These are phyloP conservation scores for Sula dactylatra DNA, from an alignment of 2,113 vertebrate species.

Conservation along the genomic window DNA sequence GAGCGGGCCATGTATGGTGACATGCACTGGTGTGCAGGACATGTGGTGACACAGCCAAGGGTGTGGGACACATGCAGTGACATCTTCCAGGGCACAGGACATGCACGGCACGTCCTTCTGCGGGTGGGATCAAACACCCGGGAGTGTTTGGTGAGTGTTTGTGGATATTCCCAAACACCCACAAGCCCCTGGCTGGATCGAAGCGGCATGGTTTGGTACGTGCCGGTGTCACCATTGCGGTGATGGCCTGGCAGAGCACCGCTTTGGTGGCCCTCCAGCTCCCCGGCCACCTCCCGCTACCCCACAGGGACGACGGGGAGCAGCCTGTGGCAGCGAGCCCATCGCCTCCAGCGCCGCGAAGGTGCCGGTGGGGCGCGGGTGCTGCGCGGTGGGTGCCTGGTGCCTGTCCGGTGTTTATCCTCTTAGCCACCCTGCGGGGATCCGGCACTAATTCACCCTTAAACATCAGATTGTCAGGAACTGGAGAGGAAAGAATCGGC, in stretches of 20 bases:
- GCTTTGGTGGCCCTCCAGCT: accelerated
- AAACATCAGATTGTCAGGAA: conserved; percentile 54
- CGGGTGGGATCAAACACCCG: accelerated
- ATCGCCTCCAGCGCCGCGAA: accelerated
- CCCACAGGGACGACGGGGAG: accelerated
- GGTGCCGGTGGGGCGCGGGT: accelerated
- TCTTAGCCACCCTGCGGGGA: conserved; percentile 41
- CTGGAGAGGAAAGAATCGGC: not conserved
- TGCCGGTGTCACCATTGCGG: accelerated
- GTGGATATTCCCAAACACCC: not conserved
- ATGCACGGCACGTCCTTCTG: accelerated
- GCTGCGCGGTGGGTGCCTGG: not conserved
- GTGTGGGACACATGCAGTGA: accelerated
- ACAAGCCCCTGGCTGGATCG: accelerated
- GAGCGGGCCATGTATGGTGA: not conserved
- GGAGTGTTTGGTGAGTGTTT: accelerated
- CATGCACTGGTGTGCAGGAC: not conserved
- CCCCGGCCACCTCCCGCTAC: not conserved
- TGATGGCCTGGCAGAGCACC: not conserved
- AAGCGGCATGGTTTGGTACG: accelerated
- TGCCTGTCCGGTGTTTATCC: not conserved
- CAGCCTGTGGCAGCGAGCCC: accelerated
- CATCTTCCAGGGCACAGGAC: not conserved
- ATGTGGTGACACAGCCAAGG: not conserved
- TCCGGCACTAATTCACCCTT: conserved; percentile 62